A percentile compares a stretch with the other conserved stretches of the same genome.
Evolutionary conservation across 1,140 invertebrate genomes (phyloP).

Genomic region (Cataglyphis hispanica): DNA sequence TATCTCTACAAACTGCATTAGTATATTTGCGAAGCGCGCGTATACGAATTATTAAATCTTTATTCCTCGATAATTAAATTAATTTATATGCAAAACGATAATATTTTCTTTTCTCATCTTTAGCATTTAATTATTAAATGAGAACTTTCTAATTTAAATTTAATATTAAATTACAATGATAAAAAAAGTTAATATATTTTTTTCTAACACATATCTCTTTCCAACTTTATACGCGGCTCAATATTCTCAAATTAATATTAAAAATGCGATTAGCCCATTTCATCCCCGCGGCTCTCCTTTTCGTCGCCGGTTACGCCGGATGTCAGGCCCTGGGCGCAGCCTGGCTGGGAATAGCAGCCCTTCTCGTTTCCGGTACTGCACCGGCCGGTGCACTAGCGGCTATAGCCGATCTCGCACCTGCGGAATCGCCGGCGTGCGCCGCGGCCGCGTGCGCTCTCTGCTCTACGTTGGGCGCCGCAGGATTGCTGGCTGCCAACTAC

Average conservation of each 20-base stretch:
- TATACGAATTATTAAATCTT: not conserved
- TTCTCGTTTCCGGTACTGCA: constrained; percentile 87
- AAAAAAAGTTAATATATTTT: not conserved
- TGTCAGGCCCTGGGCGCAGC: constrained; percentile 88
- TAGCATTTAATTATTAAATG: not conserved
- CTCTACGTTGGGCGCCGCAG: constrained; percentile 88
- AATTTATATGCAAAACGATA: not conserved
- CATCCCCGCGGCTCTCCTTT: constrained; percentile 88
- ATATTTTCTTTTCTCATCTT: not conserved
- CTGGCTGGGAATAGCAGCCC: constrained; percentile 87
- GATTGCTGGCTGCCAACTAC: constrained; percentile 88
- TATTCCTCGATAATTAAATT: not conserved
- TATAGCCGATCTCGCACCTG: constrained; percentile 88
- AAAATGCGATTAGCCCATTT: constrained; percentile 86
- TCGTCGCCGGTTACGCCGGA: constrained; percentile 88
- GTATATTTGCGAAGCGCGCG: not conserved
- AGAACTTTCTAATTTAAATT: not conserved
- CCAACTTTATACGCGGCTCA: too few relatives aligned
- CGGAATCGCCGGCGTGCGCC: constrained; percentile 84
- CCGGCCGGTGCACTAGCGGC: constrained; percentile 87
- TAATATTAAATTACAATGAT: not conserved
- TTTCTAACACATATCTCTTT: too few relatives aligned
- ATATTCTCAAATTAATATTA: not conserved
- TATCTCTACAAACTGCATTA: not conserved
- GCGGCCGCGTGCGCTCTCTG: constrained; percentile 88